These are phyloP conservation scores for Antheraea assamensis DNA, from an alignment of 2,888 invertebrate species.

Conservation along the genomic window DNA sequence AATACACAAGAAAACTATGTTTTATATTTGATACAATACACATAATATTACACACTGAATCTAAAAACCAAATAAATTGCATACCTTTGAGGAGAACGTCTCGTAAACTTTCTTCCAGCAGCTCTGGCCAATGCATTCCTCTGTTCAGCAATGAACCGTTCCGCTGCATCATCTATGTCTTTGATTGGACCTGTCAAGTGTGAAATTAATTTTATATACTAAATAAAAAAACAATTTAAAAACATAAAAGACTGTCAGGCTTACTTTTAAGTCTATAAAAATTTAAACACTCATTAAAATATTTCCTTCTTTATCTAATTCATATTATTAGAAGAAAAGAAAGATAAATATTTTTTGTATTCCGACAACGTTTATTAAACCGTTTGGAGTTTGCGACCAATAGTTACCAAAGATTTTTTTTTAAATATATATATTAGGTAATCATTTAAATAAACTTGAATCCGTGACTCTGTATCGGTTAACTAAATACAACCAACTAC, in stretches of 20 bases:
- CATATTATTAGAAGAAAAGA: too few species aligned
- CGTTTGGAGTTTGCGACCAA: too few species aligned
- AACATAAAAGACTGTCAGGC: too few species aligned
- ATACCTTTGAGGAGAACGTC: conserved; percentile 64
- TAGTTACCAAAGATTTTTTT: too few species aligned
- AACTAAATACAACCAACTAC: background rate
- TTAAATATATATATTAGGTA: background rate
- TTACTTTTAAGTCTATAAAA: too few species aligned
- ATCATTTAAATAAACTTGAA: background rate
- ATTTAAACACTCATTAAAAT: too few species aligned
- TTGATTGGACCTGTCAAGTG: conserved; percentile 60
- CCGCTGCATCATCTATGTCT: conserved; percentile 74
- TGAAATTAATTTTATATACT: conserved; percentile 1
- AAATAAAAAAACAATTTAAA: background rate
- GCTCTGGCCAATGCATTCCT: conserved; percentile 67
- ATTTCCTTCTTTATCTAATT: too few species aligned
- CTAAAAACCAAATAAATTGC: background rate
- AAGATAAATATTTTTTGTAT: too few species aligned
- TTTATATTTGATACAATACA: background rate
- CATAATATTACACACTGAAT: background rate
- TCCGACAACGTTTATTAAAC: too few species aligned
- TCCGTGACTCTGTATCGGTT: background rate
- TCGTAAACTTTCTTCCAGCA: conserved; percentile 50
- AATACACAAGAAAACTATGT: too few species aligned
- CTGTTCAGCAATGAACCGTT: conserved; percentile 74